Evolutionary conservation across 2,113 vertebrate genomes (phyloP), one percentile per base, ranked within the genome.

Genomic region (Paedocypris sp.): DNA sequence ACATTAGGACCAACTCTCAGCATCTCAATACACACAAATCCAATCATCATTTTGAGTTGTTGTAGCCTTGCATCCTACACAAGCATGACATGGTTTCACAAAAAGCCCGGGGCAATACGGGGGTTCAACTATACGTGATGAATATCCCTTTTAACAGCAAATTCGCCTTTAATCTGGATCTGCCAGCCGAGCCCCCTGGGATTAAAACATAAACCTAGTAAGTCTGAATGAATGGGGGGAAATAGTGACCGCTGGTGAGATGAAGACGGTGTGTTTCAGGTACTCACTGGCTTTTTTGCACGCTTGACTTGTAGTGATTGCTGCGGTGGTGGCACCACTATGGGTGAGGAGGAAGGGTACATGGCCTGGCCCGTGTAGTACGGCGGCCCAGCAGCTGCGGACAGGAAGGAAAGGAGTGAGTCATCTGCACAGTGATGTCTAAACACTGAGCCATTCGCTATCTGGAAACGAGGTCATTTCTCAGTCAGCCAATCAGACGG

Each of bases 281-380:
- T 16, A 80, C 90, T 91, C 79, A 98, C 94, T 80, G 93, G 90
- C 74, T 98, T 98, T 71, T 97, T 98, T 82, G 97, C 95, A 50
- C 95, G 91, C 79, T 97, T 98, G 71, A 89, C 77, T 71, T 83
- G 83, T 71, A 82, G 86, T 80, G 93, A 92, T 32, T 88, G 91
- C 75, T 91, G 94, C 81, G 90, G 92, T 15, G 93, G 45, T 90
- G 94, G 91, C 92, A 98, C 92, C 84, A 96, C 93, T 85, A 97
- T 93, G 67, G 92, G 90, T 43, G 94, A 85, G 49, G 94, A 94
- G 72, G 90, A 88, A 42, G 82, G 74, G 69, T 92, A 98, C 70
- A 98, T 90, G 9, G 92, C 83, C 86, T 95, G 94, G 72, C 89
- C 90, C 10, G 87, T 79, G 71, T 93, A 98, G 81, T 92, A 98